Conservation (phyloP, 2,888 invertebrate species). For the Drosophila paramelanica region DNA sequence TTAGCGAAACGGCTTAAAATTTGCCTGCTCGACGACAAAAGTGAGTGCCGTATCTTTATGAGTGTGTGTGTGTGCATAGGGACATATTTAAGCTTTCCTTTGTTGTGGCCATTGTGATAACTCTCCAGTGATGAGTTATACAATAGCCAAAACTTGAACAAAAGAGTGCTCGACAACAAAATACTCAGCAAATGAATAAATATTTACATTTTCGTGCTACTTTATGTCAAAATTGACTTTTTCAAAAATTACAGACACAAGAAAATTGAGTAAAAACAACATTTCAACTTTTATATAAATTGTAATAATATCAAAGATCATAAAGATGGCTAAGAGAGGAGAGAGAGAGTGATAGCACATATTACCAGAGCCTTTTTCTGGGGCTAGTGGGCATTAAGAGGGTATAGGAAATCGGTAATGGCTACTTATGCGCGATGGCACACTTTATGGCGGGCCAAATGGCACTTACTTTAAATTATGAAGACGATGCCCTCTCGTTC, state of each 20-base stretch:
- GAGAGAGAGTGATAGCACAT: no score
- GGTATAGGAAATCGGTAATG: conserved; percentile 4
- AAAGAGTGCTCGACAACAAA: background rate
- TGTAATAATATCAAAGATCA: no score
- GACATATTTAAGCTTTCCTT: conserved; percentile 49
- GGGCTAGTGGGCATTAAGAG: conserved; percentile 1
- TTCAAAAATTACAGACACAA: no score
- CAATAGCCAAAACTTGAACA: conserved; percentile 8
- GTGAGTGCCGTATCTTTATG: conserved; percentile 8
- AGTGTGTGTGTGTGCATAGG: conserved; percentile 6
- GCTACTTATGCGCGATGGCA: background rate
- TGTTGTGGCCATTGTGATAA: conserved; percentile 11
- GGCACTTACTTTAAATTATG: conserved; percentile 25
- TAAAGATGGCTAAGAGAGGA: no score
- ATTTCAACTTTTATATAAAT: no score
- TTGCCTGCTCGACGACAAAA: conserved; percentile 3
- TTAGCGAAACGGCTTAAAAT: background rate
- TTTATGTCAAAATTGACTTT: no score
- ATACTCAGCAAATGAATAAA: background rate
- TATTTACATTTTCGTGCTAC: no score
- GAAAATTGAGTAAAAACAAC: no score
- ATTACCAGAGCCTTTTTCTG: background rate
- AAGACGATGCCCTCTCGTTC: background rate
- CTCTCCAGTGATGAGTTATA: conserved; percentile 11
- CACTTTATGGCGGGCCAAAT: conserved; percentile 9